Evolutionary conservation across 2,888 invertebrate species (phyloP).

Genomic region (Pandemis heparana): DNA sequence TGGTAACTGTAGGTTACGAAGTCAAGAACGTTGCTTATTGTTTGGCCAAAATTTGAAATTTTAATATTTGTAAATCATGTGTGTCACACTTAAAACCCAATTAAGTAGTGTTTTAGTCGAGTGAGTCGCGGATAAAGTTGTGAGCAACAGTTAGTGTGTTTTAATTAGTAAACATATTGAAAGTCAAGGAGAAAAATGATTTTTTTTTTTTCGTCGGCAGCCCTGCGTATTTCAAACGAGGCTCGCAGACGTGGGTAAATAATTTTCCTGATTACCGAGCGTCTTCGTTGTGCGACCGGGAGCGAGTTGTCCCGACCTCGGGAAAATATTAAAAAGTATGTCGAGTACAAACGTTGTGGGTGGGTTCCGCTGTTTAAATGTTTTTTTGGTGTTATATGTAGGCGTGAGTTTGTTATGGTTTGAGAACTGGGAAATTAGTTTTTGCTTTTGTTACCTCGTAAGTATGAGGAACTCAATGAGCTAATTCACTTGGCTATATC

Average conservation of each 20-base stretch:
- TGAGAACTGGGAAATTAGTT: too few relatives aligned
- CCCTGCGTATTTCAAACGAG: constrained; percentile 69
- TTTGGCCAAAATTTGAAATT: too few relatives aligned
- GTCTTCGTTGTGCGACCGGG: constrained; percentile 67
- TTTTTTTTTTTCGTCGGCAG: constrained; percentile 44
- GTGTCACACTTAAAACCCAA: too few relatives aligned
- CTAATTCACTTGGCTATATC: too few relatives aligned
- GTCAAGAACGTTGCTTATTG: too few relatives aligned
- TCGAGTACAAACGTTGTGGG: constrained; percentile 2
- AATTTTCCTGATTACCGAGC: constrained; percentile 83
- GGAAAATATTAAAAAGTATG: constrained; percentile 77
- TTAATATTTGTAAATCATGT: too few relatives aligned
- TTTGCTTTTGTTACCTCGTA: too few relatives aligned
- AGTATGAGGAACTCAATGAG: too few relatives aligned
- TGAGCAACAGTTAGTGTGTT: too few relatives aligned
- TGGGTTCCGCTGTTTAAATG: constrained; percentile 31
- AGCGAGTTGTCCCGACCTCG: constrained; percentile 60
- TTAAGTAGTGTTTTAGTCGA: too few relatives aligned
- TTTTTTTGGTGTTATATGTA: not conserved
- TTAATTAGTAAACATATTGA: constrained; percentile 46
- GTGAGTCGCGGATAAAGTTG: too few relatives aligned
- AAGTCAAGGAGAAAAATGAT: not conserved
- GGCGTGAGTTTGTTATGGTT: not conserved
- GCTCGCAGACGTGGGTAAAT: constrained; percentile 82
- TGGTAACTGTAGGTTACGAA: too few relatives aligned